Conservation (phyloP, 2,113 vertebrate genomes). For the Acanthisitta chloris region DNA sequence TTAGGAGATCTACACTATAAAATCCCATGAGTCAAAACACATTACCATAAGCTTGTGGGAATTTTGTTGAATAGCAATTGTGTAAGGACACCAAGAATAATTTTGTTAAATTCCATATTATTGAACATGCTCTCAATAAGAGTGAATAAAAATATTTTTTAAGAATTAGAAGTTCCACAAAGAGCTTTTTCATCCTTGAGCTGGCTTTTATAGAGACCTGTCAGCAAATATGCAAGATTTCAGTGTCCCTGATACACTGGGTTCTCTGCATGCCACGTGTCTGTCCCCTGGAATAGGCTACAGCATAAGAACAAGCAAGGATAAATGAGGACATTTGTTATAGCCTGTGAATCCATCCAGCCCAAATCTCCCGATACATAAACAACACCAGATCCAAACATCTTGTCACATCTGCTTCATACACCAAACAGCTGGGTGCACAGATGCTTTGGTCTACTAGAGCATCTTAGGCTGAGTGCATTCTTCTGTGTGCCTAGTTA, state of each 20-base stretch:
- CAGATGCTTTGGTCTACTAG: slow-evolving; percentile 49
- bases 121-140: not conserved
- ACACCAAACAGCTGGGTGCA: slow-evolving; percentile 52
- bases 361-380: not conserved
- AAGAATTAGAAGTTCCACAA: not conserved
- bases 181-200: not conserved
- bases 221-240: not conserved
- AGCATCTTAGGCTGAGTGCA: slow-evolving; percentile 9
- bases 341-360: slow-evolving; percentile 14
- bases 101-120: not conserved
- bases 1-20: not conserved
- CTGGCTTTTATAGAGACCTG: not conserved
- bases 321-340: slow-evolving; percentile 29
- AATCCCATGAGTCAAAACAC: not conserved
- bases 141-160: not conserved
- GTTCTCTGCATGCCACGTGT: not conserved
- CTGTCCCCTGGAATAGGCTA: not conserved
- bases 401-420: slow-evolving; percentile 55
- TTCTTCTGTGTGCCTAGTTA: slow-evolving; percentile 26
- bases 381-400: slow-evolving; percentile 45
- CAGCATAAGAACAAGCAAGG: not conserved
- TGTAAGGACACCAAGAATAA: not conserved
- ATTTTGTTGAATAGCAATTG: not conserved
- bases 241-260: not conserved
- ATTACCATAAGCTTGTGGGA: not conserved